Conservation (phyloP, 2,113 vertebrate genomes). For the rat (Rattus norvegicus) region DNA sequence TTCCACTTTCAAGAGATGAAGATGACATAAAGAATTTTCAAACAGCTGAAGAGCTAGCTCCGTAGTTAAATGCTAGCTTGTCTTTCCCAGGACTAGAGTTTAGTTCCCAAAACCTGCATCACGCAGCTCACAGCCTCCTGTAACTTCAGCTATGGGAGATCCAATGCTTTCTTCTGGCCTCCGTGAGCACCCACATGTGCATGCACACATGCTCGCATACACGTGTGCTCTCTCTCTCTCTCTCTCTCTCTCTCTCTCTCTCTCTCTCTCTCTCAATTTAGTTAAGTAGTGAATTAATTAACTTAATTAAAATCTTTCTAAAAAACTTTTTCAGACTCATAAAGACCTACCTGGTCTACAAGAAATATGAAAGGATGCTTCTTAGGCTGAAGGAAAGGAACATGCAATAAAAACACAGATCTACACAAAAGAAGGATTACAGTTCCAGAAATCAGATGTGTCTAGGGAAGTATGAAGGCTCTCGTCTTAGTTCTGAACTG, state of each 20-base stretch:
- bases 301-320: not conserved
- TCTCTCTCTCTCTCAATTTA: too few relatives aligned
- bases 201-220: too few relatives aligned
- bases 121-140: not conserved
- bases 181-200: not conserved
- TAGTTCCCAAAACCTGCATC: too few relatives aligned
- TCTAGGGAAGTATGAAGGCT: not conserved
- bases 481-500: not conserved
- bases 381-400: not conserved
- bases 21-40: constrained; percentile 24
- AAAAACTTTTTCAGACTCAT: not conserved
- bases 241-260: too few relatives aligned
- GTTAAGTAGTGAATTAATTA: not conserved
- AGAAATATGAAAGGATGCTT: constrained; percentile 39
- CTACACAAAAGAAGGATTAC: not conserved
- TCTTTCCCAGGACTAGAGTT: not conserved
- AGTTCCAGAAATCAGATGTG: not conserved
- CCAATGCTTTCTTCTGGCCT: not conserved
- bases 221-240: too few relatives aligned
- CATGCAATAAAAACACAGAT: not conserved
- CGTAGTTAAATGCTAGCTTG: too few relatives aligned
- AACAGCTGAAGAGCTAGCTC: not conserved
- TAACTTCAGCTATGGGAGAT: not conserved
- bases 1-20: not conserved
- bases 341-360: not conserved